These are phyloP conservation scores for Apamea anceps DNA, from an alignment of 2,888 invertebrate genomes.

Conservation along the genomic window DNA sequence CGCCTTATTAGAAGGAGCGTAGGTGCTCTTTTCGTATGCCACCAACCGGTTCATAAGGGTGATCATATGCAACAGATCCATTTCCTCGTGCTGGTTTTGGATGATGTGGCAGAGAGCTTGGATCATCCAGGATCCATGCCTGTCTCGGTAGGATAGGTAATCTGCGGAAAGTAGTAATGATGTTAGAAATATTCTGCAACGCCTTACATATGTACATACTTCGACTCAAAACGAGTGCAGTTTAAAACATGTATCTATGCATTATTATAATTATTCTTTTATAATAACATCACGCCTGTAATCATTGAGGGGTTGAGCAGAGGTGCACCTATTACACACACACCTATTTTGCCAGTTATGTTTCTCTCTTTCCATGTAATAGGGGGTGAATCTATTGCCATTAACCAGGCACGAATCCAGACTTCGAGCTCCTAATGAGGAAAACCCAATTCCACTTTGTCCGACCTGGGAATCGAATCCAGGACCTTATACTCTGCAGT, in stretches of 20 bases:
- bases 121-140: slow-evolving; percentile 80
- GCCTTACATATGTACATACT: neutral
- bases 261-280: neutral
- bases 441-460: neutral
- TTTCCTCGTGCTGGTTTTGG: slow-evolving; percentile 64
- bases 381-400: neutral
- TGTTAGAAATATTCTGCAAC: neutral
- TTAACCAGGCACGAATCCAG: neutral
- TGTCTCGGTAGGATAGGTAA: slow-evolving; percentile 76
- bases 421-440: neutral
- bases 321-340: neutral
- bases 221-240: neutral
- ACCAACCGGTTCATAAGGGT: slow-evolving; percentile 75
- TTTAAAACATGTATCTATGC: neutral
- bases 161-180: slow-evolving; percentile 68
- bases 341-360: neutral
- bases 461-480: neutral
- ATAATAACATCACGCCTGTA: neutral
- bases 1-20: slow-evolving; percentile 64
- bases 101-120: slow-evolving; percentile 80
- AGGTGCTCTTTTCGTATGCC: slow-evolving; percentile 73
- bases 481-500: neutral
- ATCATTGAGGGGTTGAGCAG: neutral
- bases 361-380: neutral
- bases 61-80: slow-evolving; percentile 79